Evolutionary conservation across 2,888 invertebrate genomes (phyloP).

Genomic region (Conus canariensis): DNA sequence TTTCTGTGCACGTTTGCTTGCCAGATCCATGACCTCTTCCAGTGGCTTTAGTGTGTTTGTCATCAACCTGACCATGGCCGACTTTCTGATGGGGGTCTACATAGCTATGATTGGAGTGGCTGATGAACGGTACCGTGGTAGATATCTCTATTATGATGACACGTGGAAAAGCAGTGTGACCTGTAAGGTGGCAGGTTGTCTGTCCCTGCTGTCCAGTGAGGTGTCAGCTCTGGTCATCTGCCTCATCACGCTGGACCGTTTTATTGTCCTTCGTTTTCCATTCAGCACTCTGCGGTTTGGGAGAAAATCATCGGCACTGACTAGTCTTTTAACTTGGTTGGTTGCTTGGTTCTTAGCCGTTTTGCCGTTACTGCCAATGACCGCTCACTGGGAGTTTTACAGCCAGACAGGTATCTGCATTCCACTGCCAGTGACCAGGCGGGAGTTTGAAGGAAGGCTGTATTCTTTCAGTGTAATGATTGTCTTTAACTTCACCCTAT

Average conservation of each 20-base stretch:
- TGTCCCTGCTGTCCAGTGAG: too few species aligned
- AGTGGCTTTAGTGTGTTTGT: too few species aligned
- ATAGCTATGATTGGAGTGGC: too few species aligned
- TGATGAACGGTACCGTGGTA: too few species aligned
- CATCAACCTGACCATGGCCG: too few species aligned
- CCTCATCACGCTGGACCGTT: conserved; percentile 84
- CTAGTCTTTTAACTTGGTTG: conserved; percentile 47
- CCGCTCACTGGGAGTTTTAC: conserved; percentile 8
- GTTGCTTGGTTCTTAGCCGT: conserved; percentile 58
- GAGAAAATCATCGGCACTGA: conserved; percentile 57
- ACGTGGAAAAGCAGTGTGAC: too few species aligned
- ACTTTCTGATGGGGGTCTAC: too few species aligned
- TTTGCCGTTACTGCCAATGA: not conserved
- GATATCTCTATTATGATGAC: too few species aligned
- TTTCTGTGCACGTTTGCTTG: too few species aligned
- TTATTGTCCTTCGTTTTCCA: conserved; percentile 83
- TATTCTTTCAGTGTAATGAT: conserved; percentile 15
- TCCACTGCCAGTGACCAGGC: not conserved
- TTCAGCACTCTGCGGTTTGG: conserved; percentile 74
- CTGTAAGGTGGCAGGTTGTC: too few species aligned
- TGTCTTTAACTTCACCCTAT: not conserved
- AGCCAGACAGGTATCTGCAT: conserved; percentile 21
- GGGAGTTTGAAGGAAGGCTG: not conserved
- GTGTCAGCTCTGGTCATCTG: conserved; percentile 83
- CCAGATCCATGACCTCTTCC: too few species aligned